Conservation (phyloP, 2,797 vertebrate genomes). For the Cygnus olor region DNA sequence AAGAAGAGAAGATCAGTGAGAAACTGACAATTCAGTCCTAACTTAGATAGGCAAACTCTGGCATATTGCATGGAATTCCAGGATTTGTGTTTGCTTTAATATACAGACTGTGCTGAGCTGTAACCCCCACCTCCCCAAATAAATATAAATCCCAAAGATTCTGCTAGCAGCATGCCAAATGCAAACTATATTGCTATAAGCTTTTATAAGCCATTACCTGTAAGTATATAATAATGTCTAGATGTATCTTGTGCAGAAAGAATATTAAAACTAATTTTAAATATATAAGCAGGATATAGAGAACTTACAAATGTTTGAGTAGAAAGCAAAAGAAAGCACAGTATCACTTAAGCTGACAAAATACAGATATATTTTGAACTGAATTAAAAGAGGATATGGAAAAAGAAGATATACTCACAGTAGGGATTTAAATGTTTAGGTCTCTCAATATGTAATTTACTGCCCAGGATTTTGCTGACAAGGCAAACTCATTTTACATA, state of each 20-base stretch:
- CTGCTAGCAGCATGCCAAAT: not conserved
- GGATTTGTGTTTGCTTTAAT: not conserved
- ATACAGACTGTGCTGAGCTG: not conserved
- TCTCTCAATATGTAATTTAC: not conserved
- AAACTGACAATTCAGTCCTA: not conserved
- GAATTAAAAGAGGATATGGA: not conserved
- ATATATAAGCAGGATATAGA: not conserved
- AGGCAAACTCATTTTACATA: not conserved
- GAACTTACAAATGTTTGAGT: not conserved
- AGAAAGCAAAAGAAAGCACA: not conserved
- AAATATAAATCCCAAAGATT: not conserved
- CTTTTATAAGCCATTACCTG: not conserved
- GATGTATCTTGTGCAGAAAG: not conserved
- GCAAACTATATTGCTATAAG: not conserved
- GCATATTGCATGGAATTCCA: not conserved
- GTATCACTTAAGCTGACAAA: not conserved
- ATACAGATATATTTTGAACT: not conserved
- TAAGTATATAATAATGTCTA: not conserved
- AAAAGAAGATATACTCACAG: not conserved
- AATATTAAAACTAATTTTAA: not conserved
- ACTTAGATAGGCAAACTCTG: not conserved
- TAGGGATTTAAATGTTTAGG: not conserved
- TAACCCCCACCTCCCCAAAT: not conserved
- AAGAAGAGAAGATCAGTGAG: not conserved
- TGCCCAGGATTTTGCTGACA: not conserved